Conservation (phyloP, 2,113 vertebrate species). For the Strigops habroptila region DNA sequence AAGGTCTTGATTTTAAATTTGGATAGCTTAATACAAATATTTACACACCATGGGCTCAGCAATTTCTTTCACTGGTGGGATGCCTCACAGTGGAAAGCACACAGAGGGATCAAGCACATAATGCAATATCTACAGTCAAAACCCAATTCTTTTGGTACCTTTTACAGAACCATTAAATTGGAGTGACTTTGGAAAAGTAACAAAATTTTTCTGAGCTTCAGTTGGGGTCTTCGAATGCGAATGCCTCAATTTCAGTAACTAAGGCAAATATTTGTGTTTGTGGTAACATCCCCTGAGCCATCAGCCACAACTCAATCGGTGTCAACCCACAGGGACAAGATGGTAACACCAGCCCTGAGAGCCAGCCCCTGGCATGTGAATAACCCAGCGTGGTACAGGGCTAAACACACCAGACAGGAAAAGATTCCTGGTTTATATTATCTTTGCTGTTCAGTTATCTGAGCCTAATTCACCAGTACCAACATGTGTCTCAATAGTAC, state of each 20-base stretch:
- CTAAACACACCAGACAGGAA: not conserved
- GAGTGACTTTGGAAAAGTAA: not conserved
- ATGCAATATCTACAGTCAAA: not conserved
- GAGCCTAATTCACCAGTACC: not conserved
- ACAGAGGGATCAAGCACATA: not conserved
- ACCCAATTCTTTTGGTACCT: not conserved
- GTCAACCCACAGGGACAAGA: not conserved
- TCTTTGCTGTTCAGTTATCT: not conserved
- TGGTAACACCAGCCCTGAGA: fast-evolving
- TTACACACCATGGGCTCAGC: not conserved
- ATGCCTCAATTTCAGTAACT: not conserved
- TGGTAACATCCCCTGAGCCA: not conserved
- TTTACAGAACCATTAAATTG: not conserved
- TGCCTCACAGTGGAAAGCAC: not conserved
- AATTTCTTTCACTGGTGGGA: not conserved
- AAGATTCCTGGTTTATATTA: not conserved
- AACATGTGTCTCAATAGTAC: not conserved
- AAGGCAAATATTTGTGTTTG: not conserved
- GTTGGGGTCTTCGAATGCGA: not conserved
- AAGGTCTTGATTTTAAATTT: constrained; percentile 37
- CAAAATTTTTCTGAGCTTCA: not conserved
- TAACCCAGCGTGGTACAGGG: not conserved
- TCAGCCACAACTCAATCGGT: not conserved
- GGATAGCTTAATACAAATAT: not conserved
- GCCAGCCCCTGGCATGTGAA: fast-evolving